Evolutionary conservation across 2,113 vertebrate genomes (phyloP).

Genomic region (Cyrtonyx montezumae): DNA sequence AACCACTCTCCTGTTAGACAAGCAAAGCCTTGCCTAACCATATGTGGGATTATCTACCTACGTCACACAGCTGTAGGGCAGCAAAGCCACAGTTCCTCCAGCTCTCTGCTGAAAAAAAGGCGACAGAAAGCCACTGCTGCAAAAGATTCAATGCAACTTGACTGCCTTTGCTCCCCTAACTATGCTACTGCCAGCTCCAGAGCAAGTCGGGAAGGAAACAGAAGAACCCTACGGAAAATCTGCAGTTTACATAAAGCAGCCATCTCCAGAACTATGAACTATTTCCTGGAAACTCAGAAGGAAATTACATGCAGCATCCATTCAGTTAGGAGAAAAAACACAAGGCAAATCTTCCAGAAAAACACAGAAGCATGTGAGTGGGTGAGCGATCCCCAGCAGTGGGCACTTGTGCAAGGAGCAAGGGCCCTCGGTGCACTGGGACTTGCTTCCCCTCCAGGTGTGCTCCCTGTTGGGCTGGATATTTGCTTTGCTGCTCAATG

Average conservation of each 20-base stretch:
- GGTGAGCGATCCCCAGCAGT: rapidly evolving
- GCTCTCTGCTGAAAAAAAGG: background rate
- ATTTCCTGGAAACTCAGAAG: background rate
- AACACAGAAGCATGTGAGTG: background rate
- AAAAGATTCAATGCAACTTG: background rate
- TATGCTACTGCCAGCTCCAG: background rate
- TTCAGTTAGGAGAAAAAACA: background rate
- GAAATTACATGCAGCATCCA: background rate
- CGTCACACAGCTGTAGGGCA: background rate
- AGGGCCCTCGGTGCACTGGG: background rate
- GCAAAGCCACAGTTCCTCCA: background rate
- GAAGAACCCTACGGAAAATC: background rate
- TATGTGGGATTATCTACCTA: constrained; percentile 27
- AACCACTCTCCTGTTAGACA: background rate
- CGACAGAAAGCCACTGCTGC: background rate
- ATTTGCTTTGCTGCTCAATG: background rate
- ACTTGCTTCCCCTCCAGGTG: background rate
- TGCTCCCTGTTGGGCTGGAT: background rate
- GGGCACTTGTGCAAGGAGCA: background rate
- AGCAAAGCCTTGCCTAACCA: constrained; percentile 1
- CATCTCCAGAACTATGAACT: background rate
- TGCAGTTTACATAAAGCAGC: background rate
- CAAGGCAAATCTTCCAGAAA: background rate
- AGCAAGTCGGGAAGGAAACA: background rate
- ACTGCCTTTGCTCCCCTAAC: background rate